Percentiles rank a stretch among this genome's conserved stretches.
Conservation (phyloP, 2,888 invertebrate genomes). For the Drosophila longiperda region DNA sequence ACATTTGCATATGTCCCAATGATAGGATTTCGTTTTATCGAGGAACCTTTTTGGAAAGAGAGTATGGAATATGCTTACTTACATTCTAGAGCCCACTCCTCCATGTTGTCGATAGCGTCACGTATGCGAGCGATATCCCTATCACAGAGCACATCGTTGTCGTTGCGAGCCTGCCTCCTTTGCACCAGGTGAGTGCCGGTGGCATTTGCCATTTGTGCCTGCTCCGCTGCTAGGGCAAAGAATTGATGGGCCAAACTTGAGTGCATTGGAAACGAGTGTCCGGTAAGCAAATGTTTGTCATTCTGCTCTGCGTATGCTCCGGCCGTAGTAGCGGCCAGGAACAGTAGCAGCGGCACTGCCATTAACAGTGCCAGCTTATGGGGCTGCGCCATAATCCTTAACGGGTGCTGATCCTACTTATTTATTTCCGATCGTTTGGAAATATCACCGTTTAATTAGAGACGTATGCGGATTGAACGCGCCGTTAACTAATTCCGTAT, state of each 20-base stretch:
- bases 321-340: conserved; percentile 19
- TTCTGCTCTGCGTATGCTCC: conserved; percentile 13
- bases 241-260: conserved; percentile 80
- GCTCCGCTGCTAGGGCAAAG: conserved; percentile 63
- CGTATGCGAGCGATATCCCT: conserved; percentile 73
- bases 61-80: conserved; percentile 52
- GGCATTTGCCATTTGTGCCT: conserved; percentile 24
- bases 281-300: conserved; percentile 41
- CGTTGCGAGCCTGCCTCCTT: conserved; percentile 39
- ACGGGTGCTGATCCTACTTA: not conserved
- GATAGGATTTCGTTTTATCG: not conserved
- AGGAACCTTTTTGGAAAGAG: not conserved
- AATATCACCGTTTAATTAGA: conserved; percentile 3
- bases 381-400: conserved; percentile 48
- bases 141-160: conserved; percentile 63
- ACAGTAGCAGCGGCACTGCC: conserved; percentile 39
- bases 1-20: not conserved
- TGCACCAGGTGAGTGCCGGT: conserved; percentile 22
- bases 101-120: conserved; percentile 66
- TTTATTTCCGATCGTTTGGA: conserved; percentile 1
- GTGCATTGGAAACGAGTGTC: conserved; percentile 63
- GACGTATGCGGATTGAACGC: conserved; percentile 36
- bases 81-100: conserved; percentile 84
- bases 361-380: conserved; percentile 19
- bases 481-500: conserved; percentile 48